Percentiles rank a stretch among this genome's conserved stretches.
These are phyloP conservation scores for Cryptocephalus primarius DNA, from an alignment of 2,888 invertebrate genomes.

Conservation along the genomic window DNA sequence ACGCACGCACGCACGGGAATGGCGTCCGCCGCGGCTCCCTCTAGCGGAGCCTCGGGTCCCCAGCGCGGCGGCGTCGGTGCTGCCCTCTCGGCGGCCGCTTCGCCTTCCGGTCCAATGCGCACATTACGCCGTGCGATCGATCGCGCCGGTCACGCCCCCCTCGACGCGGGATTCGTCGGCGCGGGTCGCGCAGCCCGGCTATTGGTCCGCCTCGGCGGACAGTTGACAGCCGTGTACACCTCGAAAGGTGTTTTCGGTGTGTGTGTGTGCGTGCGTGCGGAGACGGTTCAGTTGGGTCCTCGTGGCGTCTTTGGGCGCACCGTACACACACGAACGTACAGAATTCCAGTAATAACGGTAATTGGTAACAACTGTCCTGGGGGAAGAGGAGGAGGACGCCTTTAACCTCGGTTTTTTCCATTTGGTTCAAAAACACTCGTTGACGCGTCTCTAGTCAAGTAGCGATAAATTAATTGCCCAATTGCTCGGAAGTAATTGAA, in stretches of 20 bases:
- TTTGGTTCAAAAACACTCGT: too few species aligned
- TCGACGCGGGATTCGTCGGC: conserved; percentile 16
- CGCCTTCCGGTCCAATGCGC: conserved; percentile 35
- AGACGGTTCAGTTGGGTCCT: conserved; percentile 14
- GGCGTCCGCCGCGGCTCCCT: conserved; percentile 19
- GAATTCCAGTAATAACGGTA: neutral
- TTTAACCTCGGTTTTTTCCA: too few species aligned
- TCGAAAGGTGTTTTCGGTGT: conserved; percentile 28
- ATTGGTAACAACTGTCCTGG: too few species aligned
- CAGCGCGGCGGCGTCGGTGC: conserved; percentile 23
- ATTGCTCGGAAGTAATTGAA: conserved; percentile 26
- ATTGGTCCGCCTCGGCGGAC: conserved; percentile 15
- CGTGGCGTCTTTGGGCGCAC: conserved; percentile 12
- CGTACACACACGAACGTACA: conserved; percentile 18
- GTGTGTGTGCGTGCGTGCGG: conserved; percentile 17
- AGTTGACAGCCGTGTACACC: conserved; percentile 34
- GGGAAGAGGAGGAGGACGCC: too few species aligned
- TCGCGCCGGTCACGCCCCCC: conserved; percentile 20
- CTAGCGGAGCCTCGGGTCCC: conserved; percentile 16
- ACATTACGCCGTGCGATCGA: conserved; percentile 26
- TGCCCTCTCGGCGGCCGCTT: conserved; percentile 35
- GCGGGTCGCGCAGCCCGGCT: conserved; percentile 5
- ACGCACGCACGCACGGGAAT: conserved; percentile 5
- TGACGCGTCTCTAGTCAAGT: conserved; percentile 24
- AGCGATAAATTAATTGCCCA: conserved; percentile 27